Evolutionary conservation across 2,797 vertebrate species (phyloP), one percentile per base, ranked within the genome.

Genomic region (Brachyalestes nurse): DNA sequence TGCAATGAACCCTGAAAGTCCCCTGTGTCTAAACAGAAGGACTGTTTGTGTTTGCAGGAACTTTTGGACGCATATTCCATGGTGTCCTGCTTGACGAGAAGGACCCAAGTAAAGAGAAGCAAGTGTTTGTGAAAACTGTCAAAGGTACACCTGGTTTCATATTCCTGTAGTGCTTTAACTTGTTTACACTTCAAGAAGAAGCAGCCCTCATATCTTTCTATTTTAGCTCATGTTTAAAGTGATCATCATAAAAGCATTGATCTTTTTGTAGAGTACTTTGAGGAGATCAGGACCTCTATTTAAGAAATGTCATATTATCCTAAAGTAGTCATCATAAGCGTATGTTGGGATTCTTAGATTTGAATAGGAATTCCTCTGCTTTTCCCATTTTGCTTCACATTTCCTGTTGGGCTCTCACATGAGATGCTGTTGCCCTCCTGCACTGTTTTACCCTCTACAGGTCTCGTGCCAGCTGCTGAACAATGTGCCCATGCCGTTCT

Each of bases 11-110:
- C 70, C 21, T 34, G 47, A 9, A 62, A 16, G 45, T 6, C 5
- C 61, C 13, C 16, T 61, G 16, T 76, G 21, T 77, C 58, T 89
- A 82, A 79, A 23, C 6, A 25, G 19, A 40, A 9, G 1, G 85
- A 86, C 89, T 87, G 77, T 85, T 87, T 87, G 85, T 84, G 84
- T 85, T 86, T 49, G 53, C 88, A 99, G 98, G 98, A 86, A 99
- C 98, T 0, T 99, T 99, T 94, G 98, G 98, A 6, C 96, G 97
- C 80, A 99, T 99, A 92, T 99, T 98, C 88, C 97, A 97, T 4
- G 98, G 98, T 16, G 93, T 97, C 84, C 91, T 99, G 85, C 90
- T 99, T 89, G 98, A 99, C 72, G 98, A 99, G 79, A 99, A 98
- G 91, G 98, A 99, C 90, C 96, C 97, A 80, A 97, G 87, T 83